phyloP scores from a whole-genome alignment of 2,797 vertebrate genomes.

The Pygocentrus nattereri region DNA sequence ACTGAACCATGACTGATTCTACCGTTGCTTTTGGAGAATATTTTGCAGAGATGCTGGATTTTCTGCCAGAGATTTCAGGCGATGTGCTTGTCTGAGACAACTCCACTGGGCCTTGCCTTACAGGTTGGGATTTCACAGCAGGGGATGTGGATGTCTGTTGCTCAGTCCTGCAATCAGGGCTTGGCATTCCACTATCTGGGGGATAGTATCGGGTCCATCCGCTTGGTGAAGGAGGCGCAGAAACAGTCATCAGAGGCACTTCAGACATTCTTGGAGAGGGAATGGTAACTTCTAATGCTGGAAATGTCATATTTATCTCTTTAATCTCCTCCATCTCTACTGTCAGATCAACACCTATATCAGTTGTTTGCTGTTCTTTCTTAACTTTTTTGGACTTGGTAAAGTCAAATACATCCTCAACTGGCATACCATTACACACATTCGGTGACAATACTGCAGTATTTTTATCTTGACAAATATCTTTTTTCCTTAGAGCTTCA shows the following conservation, averaged over 20 bases:
- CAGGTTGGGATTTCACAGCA: constrained; percentile 43
- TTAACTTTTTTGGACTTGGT: constrained; percentile 73
- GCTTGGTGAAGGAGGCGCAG: constrained; percentile 44
- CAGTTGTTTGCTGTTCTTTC: constrained; percentile 57
- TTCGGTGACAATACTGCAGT: background rate
- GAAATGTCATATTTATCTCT: constrained; percentile 60
- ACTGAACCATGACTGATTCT: background rate
- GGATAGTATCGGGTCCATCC: constrained; percentile 52
- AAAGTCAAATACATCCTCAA: constrained; percentile 71
- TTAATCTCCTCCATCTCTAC: constrained; percentile 66
- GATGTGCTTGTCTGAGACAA: constrained; percentile 41
- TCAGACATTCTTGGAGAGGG: constrained; percentile 39
- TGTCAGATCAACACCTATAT: constrained; percentile 72
- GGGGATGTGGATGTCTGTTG: background rate
- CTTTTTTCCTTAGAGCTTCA: constrained; percentile 50
- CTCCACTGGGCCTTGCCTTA: constrained; percentile 8
- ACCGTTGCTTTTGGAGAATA: constrained; percentile 18
- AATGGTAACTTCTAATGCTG: constrained; percentile 27
- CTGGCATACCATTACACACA: constrained; percentile 41
- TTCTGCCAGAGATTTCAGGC: constrained; percentile 68
- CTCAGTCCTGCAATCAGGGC: constrained; percentile 41
- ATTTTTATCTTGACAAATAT: constrained; percentile 24
- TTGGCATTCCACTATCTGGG: constrained; percentile 48
- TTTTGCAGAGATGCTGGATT: constrained; percentile 68
- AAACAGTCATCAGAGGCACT: constrained; percentile 30